phyloP scores from a whole-genome alignment of 2,888 invertebrate species.

The Spilarctia lutea region DNA sequence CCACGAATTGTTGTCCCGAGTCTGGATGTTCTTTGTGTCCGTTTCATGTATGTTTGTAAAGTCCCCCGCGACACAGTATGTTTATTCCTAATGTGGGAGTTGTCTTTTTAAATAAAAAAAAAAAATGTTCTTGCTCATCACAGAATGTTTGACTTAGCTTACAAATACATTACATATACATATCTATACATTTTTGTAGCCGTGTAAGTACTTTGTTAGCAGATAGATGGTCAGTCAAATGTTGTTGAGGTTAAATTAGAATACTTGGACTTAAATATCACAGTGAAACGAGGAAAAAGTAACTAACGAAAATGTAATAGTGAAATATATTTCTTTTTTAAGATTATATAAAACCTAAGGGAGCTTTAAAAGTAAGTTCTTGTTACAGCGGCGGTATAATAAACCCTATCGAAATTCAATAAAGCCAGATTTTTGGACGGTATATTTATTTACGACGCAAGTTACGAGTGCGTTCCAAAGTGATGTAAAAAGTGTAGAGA shows the following conservation, averaged over 20 bases:
- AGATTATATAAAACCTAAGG: constrained; percentile 20
- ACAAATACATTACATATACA: too few species aligned
- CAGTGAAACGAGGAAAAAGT: not conserved
- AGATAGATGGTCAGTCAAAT: not conserved
- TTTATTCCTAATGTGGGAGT: too few species aligned
- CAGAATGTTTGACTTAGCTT: too few species aligned
- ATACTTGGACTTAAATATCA: not conserved
- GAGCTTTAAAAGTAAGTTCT: constrained; percentile 30
- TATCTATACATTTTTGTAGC: too few species aligned
- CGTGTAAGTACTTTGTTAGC: too few species aligned
- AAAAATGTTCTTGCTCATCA: too few species aligned
- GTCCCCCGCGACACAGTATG: too few species aligned
- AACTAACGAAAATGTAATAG: constrained; percentile 16
- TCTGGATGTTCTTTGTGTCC: too few species aligned
- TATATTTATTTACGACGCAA: constrained; percentile 47
- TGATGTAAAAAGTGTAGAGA: constrained; percentile 30
- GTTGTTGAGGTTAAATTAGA: not conserved
- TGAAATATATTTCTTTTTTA: constrained; percentile 11
- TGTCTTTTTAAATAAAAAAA: too few species aligned
- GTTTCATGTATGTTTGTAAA: too few species aligned
- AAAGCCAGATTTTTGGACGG: constrained; percentile 37
- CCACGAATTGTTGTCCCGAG: too few species aligned
- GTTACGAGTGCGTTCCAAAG: constrained; percentile 25
- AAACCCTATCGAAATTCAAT: constrained; percentile 49
- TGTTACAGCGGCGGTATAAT: constrained; percentile 31